Conservation (phyloP, 53 echinoderm and acorn worm genomes). For the Holothuria scabra region DNA sequence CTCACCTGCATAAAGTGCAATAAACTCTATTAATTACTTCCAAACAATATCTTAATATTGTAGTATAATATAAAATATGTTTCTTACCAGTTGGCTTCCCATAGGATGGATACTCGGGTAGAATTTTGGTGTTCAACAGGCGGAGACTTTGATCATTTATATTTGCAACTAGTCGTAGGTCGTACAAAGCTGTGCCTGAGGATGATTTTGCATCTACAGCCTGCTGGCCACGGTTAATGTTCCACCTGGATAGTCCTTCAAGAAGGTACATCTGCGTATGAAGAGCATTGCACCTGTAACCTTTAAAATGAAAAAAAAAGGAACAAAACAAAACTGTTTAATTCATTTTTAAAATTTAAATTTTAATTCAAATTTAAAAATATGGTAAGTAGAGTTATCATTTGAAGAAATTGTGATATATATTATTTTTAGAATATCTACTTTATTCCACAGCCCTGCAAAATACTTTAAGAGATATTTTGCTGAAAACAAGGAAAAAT, state of each 20-base stretch:
- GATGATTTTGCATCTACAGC: conserved; percentile 2
- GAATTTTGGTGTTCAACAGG: neutral
- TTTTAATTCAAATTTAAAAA: neutral
- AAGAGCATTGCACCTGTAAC: conserved; percentile 50
- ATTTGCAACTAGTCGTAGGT: conserved; percentile 44
- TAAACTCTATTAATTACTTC: no score
- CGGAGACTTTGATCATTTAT: conserved; percentile 19
- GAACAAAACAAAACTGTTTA: no score
- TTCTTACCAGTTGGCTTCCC: conserved; percentile 41
- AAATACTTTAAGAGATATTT: no score
- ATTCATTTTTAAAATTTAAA: no score
- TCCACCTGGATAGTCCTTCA: conserved; percentile 53
- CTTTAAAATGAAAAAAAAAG: conserved; percentile 31
- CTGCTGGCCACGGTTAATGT: conserved; percentile 31
- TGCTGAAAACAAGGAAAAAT: no score
- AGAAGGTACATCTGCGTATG: conserved; percentile 62
- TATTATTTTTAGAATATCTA: no score
- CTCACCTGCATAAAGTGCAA: no score
- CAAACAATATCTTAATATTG: no score
- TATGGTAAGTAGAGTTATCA: neutral
- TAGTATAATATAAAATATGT: no score
- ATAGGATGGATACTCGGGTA: conserved; percentile 11
- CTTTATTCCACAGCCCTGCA: no score
- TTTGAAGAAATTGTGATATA: neutral
- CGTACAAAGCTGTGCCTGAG: conserved; percentile 32